A percentile compares a stretch with the other conserved stretches of the same genome.
phyloP scores from a whole-genome alignment of 2,888 invertebrate species.

The Melanchra persicariae region DNA sequence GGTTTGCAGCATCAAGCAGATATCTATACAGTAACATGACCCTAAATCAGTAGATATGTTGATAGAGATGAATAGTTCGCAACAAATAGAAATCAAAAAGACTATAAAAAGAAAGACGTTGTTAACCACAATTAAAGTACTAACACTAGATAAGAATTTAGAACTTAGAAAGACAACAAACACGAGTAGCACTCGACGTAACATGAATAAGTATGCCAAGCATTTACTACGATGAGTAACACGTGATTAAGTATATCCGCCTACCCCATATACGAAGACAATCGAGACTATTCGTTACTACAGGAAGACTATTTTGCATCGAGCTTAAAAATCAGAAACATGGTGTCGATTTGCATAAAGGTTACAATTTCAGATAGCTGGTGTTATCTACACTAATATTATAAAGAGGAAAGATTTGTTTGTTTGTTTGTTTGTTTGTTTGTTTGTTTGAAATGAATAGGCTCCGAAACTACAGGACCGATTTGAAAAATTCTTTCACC shows the following conservation, averaged over 20 bases:
- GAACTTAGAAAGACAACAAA: constrained; percentile 36
- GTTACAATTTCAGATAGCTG: background rate
- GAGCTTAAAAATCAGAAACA: constrained; percentile 7
- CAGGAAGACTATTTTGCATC: constrained; percentile 33
- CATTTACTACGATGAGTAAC: constrained; percentile 63
- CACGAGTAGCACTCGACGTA: constrained; percentile 18
- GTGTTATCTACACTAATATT: too few species aligned
- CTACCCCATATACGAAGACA: constrained; percentile 48
- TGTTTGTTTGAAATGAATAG: too few species aligned
- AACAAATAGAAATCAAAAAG: background rate
- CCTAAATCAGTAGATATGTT: background rate
- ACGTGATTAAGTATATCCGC: constrained; percentile 60
- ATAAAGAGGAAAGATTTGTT: too few species aligned
- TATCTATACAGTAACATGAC: background rate
- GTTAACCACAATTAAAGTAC: background rate
- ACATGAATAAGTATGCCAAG: constrained; percentile 52
- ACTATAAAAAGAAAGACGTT: background rate
- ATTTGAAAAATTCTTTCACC: too few species aligned
- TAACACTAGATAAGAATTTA: background rate
- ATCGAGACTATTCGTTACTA: constrained; percentile 37
- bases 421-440: too few species aligned
- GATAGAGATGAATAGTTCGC: background rate
- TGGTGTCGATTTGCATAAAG: background rate
- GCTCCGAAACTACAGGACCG: too few species aligned
- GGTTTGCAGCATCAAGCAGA: background rate